A percentile compares a stretch with the other conserved stretches of the same genome.
phyloP scores from a whole-genome alignment of 2,888 invertebrate genomes.

The Pollenia labialis region DNA sequence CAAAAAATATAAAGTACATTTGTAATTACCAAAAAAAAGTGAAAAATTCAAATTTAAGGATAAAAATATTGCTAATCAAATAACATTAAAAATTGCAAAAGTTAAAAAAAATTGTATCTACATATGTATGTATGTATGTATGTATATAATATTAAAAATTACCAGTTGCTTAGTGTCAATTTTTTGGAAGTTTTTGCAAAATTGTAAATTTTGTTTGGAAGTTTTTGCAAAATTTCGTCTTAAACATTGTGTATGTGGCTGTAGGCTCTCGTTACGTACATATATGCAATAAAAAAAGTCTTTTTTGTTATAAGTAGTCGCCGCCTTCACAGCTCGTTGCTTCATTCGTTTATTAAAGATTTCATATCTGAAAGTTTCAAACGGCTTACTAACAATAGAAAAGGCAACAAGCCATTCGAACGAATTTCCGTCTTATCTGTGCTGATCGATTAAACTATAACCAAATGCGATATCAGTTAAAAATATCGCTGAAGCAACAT shows the following conservation, averaged over 20 bases:
- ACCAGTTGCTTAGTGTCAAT: background rate
- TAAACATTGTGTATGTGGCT: conserved; percentile 59
- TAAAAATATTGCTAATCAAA: conserved; percentile 2
- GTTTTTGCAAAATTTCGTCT: conserved; percentile 48
- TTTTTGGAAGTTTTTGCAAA: conserved; percentile 37
- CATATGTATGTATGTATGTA: background rate
- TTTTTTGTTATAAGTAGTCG: conserved; percentile 50
- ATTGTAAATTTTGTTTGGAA: conserved; percentile 10
- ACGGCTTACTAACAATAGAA: conserved; percentile 22
- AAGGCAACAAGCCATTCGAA: background rate
- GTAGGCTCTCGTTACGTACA: conserved; percentile 63
- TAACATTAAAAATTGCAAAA: background rate
- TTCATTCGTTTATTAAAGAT: background rate
- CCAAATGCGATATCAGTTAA: background rate
- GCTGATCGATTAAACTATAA: conserved; percentile 42
- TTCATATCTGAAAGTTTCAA: conserved; percentile 11
- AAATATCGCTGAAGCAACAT: background rate
- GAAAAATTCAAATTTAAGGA: conserved; percentile 10
- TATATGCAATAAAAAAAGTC: conserved; percentile 69
- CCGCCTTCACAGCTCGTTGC: conserved; percentile 51
- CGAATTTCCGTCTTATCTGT: background rate
- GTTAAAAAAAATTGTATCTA: background rate
- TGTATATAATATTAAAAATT: background rate
- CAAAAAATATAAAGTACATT: background rate
- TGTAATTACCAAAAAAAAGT: conserved; percentile 47